Conservation (phyloP, 2,113 vertebrate species). For the Gasterosteus aculeatus region DNA sequence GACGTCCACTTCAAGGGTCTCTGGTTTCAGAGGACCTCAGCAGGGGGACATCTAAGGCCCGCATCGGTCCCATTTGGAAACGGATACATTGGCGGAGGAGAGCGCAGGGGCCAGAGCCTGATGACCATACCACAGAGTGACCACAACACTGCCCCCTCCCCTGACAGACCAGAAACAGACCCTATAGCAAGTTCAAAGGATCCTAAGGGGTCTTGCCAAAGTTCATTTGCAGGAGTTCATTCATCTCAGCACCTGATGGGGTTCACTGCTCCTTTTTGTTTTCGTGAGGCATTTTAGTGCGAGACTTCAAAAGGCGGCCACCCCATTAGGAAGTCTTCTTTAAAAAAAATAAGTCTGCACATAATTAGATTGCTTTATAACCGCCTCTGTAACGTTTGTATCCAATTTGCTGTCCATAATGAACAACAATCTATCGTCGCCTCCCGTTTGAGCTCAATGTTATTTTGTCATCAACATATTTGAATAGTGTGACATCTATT, state of each 20-base stretch:
- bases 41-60: slow-evolving; percentile 87
- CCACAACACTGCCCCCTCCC: slow-evolving; percentile 59
- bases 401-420: not conserved
- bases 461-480: not conserved
- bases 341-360: slow-evolving; percentile 40
- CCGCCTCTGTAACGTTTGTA: not conserved
- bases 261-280: slow-evolving; percentile 56
- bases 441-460: not conserved
- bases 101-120: slow-evolving; percentile 81
- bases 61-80: slow-evolving; percentile 76
- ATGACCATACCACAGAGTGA: slow-evolving; percentile 76
- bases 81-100: slow-evolving; percentile 85
- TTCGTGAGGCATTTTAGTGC: slow-evolving; percentile 52
- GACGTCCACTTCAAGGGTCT: slow-evolving; percentile 99
- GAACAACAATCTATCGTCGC: not conserved
- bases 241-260: slow-evolving; percentile 73
- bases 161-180: slow-evolving; percentile 77
- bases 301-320: slow-evolving; percentile 68
- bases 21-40: slow-evolving; percentile 97
- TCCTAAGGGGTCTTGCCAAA: slow-evolving; percentile 71
- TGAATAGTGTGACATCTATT: not conserved
- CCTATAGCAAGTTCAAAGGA: slow-evolving; percentile 77
- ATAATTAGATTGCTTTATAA: slow-evolving; percentile 11
- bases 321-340: slow-evolving; percentile 32
- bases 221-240: slow-evolving; percentile 72